phyloP scores from a whole-genome alignment of 2,888 invertebrate species.

The Chrysolina americana region DNA sequence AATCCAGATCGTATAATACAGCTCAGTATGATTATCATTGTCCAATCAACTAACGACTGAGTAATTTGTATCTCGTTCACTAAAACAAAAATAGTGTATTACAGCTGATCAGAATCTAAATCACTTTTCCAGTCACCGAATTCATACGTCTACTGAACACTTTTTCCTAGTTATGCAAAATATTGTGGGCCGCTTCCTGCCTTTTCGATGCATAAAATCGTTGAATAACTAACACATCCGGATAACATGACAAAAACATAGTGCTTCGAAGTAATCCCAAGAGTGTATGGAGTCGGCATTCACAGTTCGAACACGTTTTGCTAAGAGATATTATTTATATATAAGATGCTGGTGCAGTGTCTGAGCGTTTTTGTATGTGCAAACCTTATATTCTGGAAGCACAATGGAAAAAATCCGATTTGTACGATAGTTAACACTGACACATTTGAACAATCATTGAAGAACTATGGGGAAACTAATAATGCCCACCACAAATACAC shows the following conservation, averaged over 20 bases:
- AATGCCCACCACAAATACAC: no score
- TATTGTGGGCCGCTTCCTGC: no score
- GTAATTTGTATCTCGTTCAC: no score
- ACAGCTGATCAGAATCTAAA: no score
- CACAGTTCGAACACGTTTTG: constrained; percentile 3
- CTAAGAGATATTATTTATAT: constrained; percentile 1
- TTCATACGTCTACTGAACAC: no score
- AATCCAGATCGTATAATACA: no score
- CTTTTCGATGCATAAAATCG: not conserved
- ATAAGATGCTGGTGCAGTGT: constrained; percentile 10
- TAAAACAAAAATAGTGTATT: no score
- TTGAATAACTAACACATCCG: not conserved
- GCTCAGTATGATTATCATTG: no score
- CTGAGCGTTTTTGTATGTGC: not conserved
- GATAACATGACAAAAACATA: not conserved
- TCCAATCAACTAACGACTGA: no score
- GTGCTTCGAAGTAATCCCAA: not conserved
- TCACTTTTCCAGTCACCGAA: no score
- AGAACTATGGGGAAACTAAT: no score
- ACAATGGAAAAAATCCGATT: not conserved
- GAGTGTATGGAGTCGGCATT: not conserved
- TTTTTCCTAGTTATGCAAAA: no score
- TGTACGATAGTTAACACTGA: not conserved
- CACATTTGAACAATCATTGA: not conserved
- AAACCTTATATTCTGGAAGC: not conserved